Percentiles rank a stretch among this genome's conserved stretches.
Conservation (phyloP, 53 echinoderm and acorn worm genomes). For the Paracentrotus lividus region DNA sequence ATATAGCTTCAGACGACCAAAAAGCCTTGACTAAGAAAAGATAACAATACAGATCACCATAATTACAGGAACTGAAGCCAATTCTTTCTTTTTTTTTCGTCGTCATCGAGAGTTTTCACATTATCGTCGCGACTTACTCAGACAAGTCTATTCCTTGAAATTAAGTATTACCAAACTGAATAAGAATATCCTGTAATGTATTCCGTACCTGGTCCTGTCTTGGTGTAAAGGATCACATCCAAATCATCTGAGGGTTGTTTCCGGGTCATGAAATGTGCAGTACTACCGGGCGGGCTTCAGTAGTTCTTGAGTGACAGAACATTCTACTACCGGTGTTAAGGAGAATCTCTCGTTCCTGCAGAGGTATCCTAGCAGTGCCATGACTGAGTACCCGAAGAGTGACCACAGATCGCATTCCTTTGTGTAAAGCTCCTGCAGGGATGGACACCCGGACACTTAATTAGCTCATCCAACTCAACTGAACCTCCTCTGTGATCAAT, state of each 20-base stretch:
- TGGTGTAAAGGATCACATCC: background rate
- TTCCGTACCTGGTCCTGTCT: background rate
- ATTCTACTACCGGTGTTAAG: background rate
- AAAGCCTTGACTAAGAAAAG: background rate
- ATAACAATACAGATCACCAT: background rate
- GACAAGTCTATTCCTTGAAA: background rate
- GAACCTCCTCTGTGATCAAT: background rate
- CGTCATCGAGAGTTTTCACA: background rate
- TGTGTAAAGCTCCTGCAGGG: background rate
- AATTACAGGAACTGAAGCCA: background rate
- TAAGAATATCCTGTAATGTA: background rate
- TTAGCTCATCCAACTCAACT: background rate
- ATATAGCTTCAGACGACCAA: background rate
- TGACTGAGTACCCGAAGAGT: background rate
- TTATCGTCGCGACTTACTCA: background rate
- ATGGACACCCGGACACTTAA: background rate
- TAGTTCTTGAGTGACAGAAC: background rate
- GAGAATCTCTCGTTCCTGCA: background rate
- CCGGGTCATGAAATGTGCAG: background rate
- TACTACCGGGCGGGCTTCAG: background rate
- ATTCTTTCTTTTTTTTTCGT: background rate
- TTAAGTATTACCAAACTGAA: background rate
- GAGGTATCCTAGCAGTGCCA: background rate
- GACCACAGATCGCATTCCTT: conserved; percentile 19
- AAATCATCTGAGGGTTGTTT: background rate